phyloP scores from a whole-genome alignment of 2,797 vertebrate genomes.

The Microctenopoma lineatum region DNA sequence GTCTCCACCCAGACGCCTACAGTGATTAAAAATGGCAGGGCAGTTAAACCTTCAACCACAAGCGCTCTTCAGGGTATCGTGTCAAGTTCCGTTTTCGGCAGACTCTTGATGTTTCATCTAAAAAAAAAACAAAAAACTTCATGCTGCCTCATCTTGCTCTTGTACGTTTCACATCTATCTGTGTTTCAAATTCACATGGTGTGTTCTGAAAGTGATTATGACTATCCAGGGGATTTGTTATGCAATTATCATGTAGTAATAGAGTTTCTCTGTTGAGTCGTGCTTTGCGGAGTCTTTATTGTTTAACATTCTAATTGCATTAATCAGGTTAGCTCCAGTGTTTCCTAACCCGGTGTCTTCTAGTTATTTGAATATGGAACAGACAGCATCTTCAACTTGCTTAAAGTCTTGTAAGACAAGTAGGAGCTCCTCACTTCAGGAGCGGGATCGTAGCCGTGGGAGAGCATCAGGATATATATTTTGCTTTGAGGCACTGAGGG shows the following conservation, averaged over 20 bases:
- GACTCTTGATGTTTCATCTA: conserved; percentile 14
- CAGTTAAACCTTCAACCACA: conserved; percentile 58
- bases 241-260: conserved; percentile 19
- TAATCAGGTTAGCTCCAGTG: conserved; percentile 14
- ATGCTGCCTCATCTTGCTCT: conserved; percentile 16
- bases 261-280: conserved; percentile 15
- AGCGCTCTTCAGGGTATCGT: conserved; percentile 33
- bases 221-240: conserved; percentile 3
- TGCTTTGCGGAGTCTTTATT: conserved; percentile 17
- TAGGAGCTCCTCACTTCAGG: conserved; percentile 51
- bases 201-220: conserved; percentile 24
- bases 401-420: conserved; percentile 48
- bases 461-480: conserved; percentile 66
- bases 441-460: conserved; percentile 55
- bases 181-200: conserved; percentile 26
- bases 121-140: not conserved
- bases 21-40: conserved; percentile 68
- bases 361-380: conserved; percentile 35
- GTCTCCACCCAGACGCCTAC: conserved; percentile 45
- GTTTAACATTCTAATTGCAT: conserved; percentile 31
- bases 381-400: conserved; percentile 26
- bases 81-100: conserved; percentile 53
- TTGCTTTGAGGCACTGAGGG: conserved; percentile 70
- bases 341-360: conserved; percentile 8
- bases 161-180: not conserved